A percentile compares a stretch with the other conserved stretches of the same genome.
Conservation (phyloP, 2,113 vertebrate genomes). For the Nothocercus nigrocapillus region DNA sequence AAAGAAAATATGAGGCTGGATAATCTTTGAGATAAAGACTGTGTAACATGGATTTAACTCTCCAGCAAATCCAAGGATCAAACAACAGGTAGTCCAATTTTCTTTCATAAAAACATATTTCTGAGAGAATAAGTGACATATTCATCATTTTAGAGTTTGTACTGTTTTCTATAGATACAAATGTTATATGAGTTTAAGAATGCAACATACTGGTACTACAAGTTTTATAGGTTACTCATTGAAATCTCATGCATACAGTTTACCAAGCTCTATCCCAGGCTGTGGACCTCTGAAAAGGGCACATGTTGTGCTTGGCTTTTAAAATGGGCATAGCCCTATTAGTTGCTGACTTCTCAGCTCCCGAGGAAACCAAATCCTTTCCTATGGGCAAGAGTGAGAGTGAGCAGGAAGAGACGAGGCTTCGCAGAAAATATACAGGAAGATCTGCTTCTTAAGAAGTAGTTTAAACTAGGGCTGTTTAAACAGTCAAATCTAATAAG, state of each 20-base stretch:
- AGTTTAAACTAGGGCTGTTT: neutral
- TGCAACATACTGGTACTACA: neutral
- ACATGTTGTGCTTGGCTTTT: neutral
- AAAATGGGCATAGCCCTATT: neutral
- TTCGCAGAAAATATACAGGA: neutral
- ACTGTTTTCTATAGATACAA: neutral
- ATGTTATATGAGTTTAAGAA: neutral
- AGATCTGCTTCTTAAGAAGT: neutral
- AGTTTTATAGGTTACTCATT: neutral
- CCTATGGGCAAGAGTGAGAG: neutral
- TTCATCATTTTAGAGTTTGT: neutral
- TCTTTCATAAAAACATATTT: neutral
- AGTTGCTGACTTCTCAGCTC: neutral
- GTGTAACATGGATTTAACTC: neutral
- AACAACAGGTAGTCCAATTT: neutral
- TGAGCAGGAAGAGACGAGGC: neutral
- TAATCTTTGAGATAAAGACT: neutral
- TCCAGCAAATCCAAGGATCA: neutral
- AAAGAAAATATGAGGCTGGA: neutral
- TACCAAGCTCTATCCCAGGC: neutral
- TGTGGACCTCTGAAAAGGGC: neutral
- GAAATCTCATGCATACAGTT: neutral
- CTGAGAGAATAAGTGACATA: neutral
- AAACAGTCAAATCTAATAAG: neutral
- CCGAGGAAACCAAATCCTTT: neutral